Evolutionary conservation across 2,113 vertebrate species (phyloP), one percentile per base, ranked within the genome.

Genomic region (Notiomystis cincta): DNA sequence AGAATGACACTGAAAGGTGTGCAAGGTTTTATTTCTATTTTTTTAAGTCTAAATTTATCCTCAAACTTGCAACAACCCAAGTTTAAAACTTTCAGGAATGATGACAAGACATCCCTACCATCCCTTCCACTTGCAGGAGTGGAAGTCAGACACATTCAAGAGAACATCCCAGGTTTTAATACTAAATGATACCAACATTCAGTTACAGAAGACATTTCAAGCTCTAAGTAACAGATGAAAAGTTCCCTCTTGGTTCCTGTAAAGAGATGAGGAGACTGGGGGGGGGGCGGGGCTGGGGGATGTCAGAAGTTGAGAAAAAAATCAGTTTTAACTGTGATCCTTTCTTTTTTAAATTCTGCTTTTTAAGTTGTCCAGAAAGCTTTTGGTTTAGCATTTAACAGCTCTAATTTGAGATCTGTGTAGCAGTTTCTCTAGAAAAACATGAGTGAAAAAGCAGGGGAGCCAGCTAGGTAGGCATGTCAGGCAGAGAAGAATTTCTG

Each of bases 261-360:
- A 27, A 61, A 50, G 6, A 44, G 11, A 44, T 19, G 28, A 67
- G 50, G 30, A 67, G 30, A 37, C 2, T 17, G 11, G 7, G 17
- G n/a, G n/a, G n/a, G n/a, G n/a, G n/a, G n/a, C n/a, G n/a, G 27
- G 7, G 8, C 6, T n/a, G 31, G 7, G 3, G 6, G 25, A 44
- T 11, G 5, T 15, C 54, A 65, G 20, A 80, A 57, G 18, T 23
- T 58, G 24, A 22, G 61, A 23, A 22, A 19, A 5, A 72, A 72
- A n/a, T 44, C 30, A 30, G 44, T 47, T 94, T 92, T 57, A 66
- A 50, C 17, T 35, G 16, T 10, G 11, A 62, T 22, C 9, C 17
- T 62, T 65, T 37, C 18, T 35, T 21, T 37, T 51, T 18, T 13
- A 60, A 65, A 18, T 60, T 91, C 13, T 70, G 44, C 11, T 33